phyloP scores from a whole-genome alignment of 1,140 invertebrate species.

The Stegodyphus dumicola region DNA sequence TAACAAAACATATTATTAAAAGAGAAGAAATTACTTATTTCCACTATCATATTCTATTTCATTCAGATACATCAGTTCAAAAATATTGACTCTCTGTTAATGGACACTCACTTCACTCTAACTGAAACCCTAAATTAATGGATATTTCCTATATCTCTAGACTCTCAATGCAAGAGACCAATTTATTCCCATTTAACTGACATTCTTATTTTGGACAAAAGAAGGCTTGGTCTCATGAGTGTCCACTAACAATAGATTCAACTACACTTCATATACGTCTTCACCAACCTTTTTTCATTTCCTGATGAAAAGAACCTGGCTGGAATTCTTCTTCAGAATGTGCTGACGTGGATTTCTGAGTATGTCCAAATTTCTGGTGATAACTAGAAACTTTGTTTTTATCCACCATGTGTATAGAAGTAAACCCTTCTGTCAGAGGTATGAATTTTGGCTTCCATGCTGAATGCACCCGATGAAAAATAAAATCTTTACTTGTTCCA shows the following conservation, averaged over 20 bases:
- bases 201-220: too few species aligned
- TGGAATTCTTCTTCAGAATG: slow-evolving; percentile 59
- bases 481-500: slow-evolving; percentile 42
- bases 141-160: neutral
- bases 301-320: slow-evolving; percentile 48
- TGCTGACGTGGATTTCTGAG: slow-evolving; percentile 43
- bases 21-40: too few species aligned
- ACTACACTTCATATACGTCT: too few species aligned
- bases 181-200: too few species aligned
- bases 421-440: slow-evolving; percentile 77
- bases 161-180: too few species aligned
- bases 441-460: slow-evolving; percentile 76
- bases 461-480: slow-evolving; percentile 51
- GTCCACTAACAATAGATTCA: too few species aligned
- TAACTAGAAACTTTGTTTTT: slow-evolving; percentile 60
- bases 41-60: too few species aligned
- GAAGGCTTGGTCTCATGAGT: too few species aligned
- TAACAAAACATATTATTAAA: too few species aligned
- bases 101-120: neutral
- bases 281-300: slow-evolving; percentile 40
- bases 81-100: too few species aligned
- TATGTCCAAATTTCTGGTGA: slow-evolving; percentile 37
- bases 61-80: too few species aligned
- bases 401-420: slow-evolving; percentile 77
- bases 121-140: neutral